Evolutionary conservation across 2,113 vertebrate species (phyloP).

Genomic region (Aphelocoma coerulescens): DNA sequence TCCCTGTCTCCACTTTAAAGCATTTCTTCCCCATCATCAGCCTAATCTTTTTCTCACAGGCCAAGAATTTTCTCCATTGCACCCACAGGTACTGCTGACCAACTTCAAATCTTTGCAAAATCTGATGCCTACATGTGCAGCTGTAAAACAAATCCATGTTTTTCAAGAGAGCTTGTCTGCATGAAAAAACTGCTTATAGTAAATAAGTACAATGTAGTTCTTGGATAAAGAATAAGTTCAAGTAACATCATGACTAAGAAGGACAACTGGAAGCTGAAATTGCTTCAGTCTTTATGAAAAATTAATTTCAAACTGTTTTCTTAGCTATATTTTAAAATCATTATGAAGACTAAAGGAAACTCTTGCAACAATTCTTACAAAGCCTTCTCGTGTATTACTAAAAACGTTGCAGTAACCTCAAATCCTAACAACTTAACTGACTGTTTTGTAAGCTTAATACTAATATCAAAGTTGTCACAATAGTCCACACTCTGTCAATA

Average conservation of each 20-base stretch:
- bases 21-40: background rate
- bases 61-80: background rate
- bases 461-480: background rate
- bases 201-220: background rate
- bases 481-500: background rate
- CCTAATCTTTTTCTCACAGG: background rate
- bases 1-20: background rate
- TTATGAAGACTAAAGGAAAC: background rate
- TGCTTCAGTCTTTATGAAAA: background rate
- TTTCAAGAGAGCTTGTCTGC: background rate
- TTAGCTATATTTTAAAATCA: background rate
- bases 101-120: background rate
- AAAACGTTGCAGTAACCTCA: background rate
- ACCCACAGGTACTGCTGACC: background rate
- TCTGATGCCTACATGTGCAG: background rate
- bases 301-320: background rate
- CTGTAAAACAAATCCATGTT: background rate
- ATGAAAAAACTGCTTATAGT: background rate
- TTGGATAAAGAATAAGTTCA: background rate
- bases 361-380: background rate
- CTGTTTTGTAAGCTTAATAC: background rate
- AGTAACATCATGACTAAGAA: background rate
- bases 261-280: background rate
- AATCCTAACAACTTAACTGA: background rate
- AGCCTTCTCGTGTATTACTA: rapidly evolving